These are phyloP conservation scores for Amphiprion ocellaris DNA, from an alignment of 2,113 vertebrate genomes.

Conservation along the genomic window DNA sequence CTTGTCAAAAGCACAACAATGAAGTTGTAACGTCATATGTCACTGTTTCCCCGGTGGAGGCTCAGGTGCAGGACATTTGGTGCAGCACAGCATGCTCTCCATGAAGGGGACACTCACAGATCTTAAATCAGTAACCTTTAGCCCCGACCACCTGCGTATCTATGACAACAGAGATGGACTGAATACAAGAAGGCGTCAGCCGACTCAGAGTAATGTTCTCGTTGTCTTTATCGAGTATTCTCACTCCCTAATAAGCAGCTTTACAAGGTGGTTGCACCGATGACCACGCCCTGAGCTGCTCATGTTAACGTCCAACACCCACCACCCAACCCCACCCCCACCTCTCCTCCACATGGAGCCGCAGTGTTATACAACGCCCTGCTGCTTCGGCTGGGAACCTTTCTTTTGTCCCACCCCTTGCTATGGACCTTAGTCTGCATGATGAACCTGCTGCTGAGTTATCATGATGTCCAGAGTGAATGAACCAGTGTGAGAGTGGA, in stretches of 20 bases:
- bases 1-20: not conserved
- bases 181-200: not conserved
- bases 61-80: not conserved
- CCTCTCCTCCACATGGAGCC: slow-evolving; percentile 26
- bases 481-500: slow-evolving; percentile 4
- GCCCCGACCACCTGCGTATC: slow-evolving; percentile 18
- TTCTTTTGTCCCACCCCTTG: slow-evolving; percentile 35
- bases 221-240: not conserved
- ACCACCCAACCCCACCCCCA: slow-evolving; percentile 49
- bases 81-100: not conserved
- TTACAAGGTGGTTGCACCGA: slow-evolving; percentile 7
- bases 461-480: not conserved
- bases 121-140: slow-evolving; percentile 42
- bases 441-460: slow-evolving; percentile 7
- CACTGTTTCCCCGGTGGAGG: not conserved
- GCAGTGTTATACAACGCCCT: slow-evolving; percentile 73
- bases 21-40: not conserved
- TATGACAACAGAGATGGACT: not conserved
- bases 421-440: not conserved
- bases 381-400: slow-evolving; percentile 31
- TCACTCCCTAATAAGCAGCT: slow-evolving; percentile 24
- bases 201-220: not conserved
- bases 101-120: slow-evolving; percentile 13
- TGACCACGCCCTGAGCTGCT: slow-evolving; percentile 64
- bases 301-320: slow-evolving; percentile 27